These are phyloP conservation scores for Bubalus kerabau DNA, from an alignment of 2,113 vertebrate genomes.

Conservation along the genomic window DNA sequence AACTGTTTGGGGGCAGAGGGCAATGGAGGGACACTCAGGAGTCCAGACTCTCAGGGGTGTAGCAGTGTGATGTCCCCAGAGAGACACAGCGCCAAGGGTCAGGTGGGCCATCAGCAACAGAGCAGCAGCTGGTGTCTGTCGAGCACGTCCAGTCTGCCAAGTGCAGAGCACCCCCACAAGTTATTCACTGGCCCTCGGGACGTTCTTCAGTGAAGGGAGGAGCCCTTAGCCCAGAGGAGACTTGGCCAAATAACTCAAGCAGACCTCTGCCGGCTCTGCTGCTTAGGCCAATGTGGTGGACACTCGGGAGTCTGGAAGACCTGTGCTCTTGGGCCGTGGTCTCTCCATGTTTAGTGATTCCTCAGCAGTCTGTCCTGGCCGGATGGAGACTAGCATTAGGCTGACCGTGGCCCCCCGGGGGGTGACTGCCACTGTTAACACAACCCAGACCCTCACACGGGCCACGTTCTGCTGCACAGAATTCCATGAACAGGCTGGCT, in stretches of 20 bases:
- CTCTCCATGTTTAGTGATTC: not conserved
- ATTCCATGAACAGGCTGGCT: constrained; percentile 98
- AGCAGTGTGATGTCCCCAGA: not conserved
- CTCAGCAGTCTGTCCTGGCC: not conserved
- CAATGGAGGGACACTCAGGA: not conserved
- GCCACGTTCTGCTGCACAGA: constrained; percentile 78
- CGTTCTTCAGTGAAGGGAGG: not conserved
- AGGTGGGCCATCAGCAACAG: not conserved
- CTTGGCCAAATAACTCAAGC: not conserved
- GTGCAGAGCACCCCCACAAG: accelerated
- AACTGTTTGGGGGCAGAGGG: not conserved
- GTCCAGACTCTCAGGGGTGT: not conserved
- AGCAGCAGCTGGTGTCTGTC: not conserved
- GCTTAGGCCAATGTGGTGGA: not conserved
- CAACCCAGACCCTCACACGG: not conserved
- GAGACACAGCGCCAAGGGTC: not conserved
- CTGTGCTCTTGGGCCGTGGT: not conserved
- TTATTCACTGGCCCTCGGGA: not conserved
- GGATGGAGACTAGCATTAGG: not conserved
- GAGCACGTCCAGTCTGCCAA: not conserved
- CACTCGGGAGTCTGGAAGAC: not conserved
- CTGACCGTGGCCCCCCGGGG: too few relatives aligned
- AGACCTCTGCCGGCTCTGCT: not conserved
- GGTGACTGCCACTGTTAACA: not conserved
- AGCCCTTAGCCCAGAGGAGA: not conserved